Evolutionary conservation across 2,797 vertebrate genomes (phyloP).

Genomic region (Danio tinwini): DNA sequence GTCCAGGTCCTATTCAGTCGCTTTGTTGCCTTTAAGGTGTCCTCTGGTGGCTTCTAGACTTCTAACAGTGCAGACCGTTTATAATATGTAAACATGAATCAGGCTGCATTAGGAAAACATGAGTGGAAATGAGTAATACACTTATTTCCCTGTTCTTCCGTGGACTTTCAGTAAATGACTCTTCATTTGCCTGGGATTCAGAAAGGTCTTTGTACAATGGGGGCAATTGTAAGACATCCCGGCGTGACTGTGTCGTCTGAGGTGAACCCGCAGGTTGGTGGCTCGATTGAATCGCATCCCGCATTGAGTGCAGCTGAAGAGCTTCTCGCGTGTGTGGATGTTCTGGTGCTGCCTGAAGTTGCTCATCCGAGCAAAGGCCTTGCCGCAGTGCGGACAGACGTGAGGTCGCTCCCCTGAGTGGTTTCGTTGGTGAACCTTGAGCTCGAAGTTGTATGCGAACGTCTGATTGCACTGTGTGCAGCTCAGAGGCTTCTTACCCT

Average conservation of each 20-base stretch:
- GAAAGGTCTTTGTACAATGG: constrained; percentile 59
- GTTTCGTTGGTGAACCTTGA: constrained; percentile 58
- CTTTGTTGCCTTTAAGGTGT: background rate
- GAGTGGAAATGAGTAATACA: background rate
- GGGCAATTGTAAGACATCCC: constrained; percentile 55
- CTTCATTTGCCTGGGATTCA: constrained; percentile 58
- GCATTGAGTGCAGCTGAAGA: constrained; percentile 61
- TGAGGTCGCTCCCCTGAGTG: constrained; percentile 62
- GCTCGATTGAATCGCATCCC: constrained; percentile 64
- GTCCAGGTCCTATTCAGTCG: constrained; percentile 7
- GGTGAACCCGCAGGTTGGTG: constrained; percentile 61
- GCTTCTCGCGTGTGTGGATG: constrained; percentile 62
- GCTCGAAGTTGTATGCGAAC: constrained; percentile 56
- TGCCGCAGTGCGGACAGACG: constrained; percentile 59
- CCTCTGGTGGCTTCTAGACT: background rate
- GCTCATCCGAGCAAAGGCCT: constrained; percentile 60
- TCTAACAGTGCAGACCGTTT: constrained; percentile 13
- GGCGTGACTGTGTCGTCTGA: constrained; percentile 59
- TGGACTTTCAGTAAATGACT: constrained; percentile 58
- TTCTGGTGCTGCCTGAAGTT: constrained; percentile 64
- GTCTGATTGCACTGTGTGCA: constrained; percentile 55
- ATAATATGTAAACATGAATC: constrained; percentile 3
- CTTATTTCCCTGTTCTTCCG: constrained; percentile 52
- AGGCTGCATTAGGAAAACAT: background rate
- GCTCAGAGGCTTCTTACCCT: constrained; percentile 54